Evolutionary conservation across 2,888 invertebrate genomes (phyloP).

Genomic region (Drosophila mulleri): DNA sequence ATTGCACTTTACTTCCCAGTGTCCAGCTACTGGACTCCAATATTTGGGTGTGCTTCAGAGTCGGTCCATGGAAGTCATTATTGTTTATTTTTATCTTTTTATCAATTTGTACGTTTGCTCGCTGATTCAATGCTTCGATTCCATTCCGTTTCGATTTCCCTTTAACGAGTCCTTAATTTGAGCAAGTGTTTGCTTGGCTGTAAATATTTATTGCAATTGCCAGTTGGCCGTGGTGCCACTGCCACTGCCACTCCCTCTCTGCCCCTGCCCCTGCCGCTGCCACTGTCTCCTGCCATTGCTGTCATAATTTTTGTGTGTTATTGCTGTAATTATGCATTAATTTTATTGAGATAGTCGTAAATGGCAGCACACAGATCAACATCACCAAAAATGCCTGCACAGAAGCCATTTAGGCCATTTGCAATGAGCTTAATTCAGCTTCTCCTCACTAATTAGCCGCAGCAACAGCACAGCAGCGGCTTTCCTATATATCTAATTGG

Average conservation of each 20-base stretch:
- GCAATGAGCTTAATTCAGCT: conserved; percentile 64
- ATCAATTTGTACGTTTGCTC: conserved; percentile 60
- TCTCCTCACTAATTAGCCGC: conserved; percentile 54
- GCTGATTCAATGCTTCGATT: conserved; percentile 25
- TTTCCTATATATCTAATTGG: neutral
- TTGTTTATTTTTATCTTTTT: conserved; percentile 70
- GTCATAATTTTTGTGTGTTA: conserved; percentile 76
- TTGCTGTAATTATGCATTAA: conserved; percentile 78
- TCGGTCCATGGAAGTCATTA: conserved; percentile 29
- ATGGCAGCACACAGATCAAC: conserved; percentile 47
- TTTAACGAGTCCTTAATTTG: conserved; percentile 81
- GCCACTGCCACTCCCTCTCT: conserved; percentile 15
- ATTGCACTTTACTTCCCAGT: conserved; percentile 24
- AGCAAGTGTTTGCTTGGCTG: conserved; percentile 79
- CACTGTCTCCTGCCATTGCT: conserved; percentile 28
- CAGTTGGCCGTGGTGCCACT: conserved; percentile 35
- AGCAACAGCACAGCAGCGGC: neutral
- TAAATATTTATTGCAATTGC: conserved; percentile 74
- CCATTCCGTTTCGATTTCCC: conserved; percentile 68
- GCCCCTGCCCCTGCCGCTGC: conserved; percentile 30
- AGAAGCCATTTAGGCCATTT: conserved; percentile 55
- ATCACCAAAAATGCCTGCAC: conserved; percentile 36
- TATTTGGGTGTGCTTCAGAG: conserved; percentile 1
- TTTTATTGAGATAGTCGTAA: conserved; percentile 76
- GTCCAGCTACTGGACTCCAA: conserved; percentile 26